A percentile compares a stretch with the other conserved stretches of the same genome.
Conservation (phyloP, 2,113 vertebrate species). For the Cygnus atratus region DNA sequence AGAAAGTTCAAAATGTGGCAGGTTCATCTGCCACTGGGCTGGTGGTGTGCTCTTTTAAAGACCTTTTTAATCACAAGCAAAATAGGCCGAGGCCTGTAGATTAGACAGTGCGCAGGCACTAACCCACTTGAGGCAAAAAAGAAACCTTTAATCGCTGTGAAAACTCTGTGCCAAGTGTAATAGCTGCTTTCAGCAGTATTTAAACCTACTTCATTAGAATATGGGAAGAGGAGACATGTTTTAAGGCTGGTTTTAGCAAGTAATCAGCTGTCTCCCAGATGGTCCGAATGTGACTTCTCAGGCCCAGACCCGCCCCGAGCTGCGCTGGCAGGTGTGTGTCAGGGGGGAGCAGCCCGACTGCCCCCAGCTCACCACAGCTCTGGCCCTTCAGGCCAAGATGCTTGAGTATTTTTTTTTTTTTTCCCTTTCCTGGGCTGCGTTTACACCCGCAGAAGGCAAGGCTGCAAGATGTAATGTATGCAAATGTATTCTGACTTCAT, state of each 20-base stretch:
- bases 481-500: background rate
- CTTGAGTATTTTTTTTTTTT: no score
- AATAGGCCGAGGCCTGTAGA: background rate
- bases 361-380: no score
- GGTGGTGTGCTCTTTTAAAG: background rate
- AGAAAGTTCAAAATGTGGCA: background rate
- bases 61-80: background rate
- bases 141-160: constrained; percentile 46
- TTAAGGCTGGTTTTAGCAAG: constrained; percentile 42
- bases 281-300: background rate
- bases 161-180: constrained; percentile 37
- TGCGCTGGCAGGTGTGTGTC: no score
- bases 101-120: background rate
- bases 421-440: background rate
- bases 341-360: no score
- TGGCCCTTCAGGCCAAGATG: no score
- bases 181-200: constrained; percentile 45
- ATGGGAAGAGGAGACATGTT: background rate
- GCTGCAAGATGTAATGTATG: background rate
- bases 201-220: constrained; percentile 42
- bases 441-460: constrained; percentile 31
- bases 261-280: background rate
- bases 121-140: background rate
- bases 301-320: no score
- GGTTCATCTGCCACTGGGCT: background rate